Conservation (phyloP, 2,888 invertebrate species). For the Trichopoda pennipes region DNA sequence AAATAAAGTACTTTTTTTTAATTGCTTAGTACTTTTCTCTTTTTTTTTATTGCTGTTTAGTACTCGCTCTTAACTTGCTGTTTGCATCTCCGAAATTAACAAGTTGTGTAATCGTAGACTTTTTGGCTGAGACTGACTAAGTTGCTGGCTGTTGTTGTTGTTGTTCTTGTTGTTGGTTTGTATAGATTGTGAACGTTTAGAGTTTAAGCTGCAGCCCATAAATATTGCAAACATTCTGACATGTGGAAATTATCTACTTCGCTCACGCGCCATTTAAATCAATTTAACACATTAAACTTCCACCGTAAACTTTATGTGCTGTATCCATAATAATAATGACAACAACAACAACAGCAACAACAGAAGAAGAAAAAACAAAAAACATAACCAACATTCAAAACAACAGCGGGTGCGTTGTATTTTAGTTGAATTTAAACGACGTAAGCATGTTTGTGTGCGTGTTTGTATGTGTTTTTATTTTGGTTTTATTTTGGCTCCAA, state of each 20-base stretch:
- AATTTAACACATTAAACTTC: slow-evolving; percentile 80
- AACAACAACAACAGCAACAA: slow-evolving; percentile 53
- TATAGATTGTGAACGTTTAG: slow-evolving; percentile 64
- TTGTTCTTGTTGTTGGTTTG: too few relatives aligned
- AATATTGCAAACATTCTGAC: slow-evolving; percentile 80
- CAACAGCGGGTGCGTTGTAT: slow-evolving; percentile 59
- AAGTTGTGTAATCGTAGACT: slow-evolving; percentile 65
- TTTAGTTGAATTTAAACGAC: neutral
- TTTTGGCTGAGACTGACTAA: slow-evolving; percentile 38
- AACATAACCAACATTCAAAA: slow-evolving; percentile 47
- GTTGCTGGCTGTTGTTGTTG: slow-evolving; percentile 35
- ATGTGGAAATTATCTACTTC: slow-evolving; percentile 81
- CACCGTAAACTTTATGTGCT: slow-evolving; percentile 64
- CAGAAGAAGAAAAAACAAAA: slow-evolving; percentile 48
- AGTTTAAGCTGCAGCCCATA: slow-evolving; percentile 78
- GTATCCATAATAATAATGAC: slow-evolving; percentile 50
- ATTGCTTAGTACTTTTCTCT: neutral
- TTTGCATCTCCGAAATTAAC: slow-evolving; percentile 14
- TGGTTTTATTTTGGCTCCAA: slow-evolving; percentile 9
- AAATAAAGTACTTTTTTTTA: neutral
- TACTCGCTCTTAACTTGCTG: too few relatives aligned
- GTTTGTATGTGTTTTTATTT: slow-evolving; percentile 34
- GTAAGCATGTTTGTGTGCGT: slow-evolving; percentile 10
- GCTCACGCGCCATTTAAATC: slow-evolving; percentile 81
- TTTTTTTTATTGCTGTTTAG: too few relatives aligned